Conservation (phyloP, 2,888 invertebrate genomes). For the Leucozona laternaria region DNA sequence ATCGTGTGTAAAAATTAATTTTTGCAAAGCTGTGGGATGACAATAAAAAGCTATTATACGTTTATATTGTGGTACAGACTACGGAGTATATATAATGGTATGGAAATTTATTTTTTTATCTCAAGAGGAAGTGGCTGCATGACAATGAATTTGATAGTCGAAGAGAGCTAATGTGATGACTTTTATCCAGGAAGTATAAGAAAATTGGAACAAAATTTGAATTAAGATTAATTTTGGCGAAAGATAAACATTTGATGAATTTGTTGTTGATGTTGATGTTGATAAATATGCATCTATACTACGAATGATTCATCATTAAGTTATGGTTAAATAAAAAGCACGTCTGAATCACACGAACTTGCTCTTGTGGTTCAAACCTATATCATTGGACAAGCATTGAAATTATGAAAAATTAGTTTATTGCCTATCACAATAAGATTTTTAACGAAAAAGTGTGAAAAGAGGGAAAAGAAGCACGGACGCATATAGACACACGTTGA, state of each 20-base stretch:
- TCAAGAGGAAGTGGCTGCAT: constrained; percentile 61
- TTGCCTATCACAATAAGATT: too few species aligned
- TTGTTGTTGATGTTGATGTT: constrained; percentile 30
- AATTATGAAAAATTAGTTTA: too few species aligned
- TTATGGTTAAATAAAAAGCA: too few species aligned
- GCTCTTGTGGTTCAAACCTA: too few species aligned
- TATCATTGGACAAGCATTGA: too few species aligned
- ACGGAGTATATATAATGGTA: constrained; percentile 57
- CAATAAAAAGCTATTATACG: constrained; percentile 20
- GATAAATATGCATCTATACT: too few species aligned
- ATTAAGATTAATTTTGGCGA: constrained; percentile 52
- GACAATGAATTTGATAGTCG: constrained; percentile 54
- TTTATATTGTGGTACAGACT: background rate
- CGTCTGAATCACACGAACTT: too few species aligned
- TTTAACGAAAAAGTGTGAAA: too few species aligned
- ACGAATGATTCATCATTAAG: background rate
- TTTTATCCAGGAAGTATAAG: constrained; percentile 51
- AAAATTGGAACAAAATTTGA: constrained; percentile 59
- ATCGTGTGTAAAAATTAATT: constrained; percentile 38
- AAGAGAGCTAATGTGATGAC: background rate
- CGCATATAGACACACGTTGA: too few species aligned
- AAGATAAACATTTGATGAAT: constrained; percentile 49
- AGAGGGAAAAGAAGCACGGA: too few species aligned
- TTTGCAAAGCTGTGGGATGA: constrained; percentile 53
- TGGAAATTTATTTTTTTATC: constrained; percentile 56